These are phyloP conservation scores for Hybos culiciformis DNA, from an alignment of 2,888 invertebrate genomes.

Conservation along the genomic window DNA sequence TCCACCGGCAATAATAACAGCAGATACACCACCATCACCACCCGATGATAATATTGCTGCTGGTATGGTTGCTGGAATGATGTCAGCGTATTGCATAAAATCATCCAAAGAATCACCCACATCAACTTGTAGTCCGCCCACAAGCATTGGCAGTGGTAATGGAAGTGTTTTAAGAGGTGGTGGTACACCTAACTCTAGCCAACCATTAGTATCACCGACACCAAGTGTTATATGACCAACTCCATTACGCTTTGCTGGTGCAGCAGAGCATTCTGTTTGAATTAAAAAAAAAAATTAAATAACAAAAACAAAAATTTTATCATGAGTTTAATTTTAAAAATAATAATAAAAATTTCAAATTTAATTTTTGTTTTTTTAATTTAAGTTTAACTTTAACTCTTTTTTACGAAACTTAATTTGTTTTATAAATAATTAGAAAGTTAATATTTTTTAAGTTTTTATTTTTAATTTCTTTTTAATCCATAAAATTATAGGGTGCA, in stretches of 20 bases:
- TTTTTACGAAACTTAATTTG: not conserved
- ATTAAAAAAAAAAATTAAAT: constrained; percentile 3
- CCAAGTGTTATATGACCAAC: constrained; percentile 37
- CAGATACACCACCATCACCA: constrained; percentile 34
- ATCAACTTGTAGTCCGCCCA: constrained; percentile 2
- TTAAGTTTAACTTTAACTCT: not conserved
- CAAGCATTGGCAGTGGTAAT: constrained; percentile 17
- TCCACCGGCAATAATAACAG: constrained; percentile 29
- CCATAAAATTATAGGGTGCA: not conserved
- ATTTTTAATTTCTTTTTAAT: not conserved
- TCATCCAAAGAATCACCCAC: constrained; percentile 31
- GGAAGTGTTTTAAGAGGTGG: too few species aligned
- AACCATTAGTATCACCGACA: constrained; percentile 24
- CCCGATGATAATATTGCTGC: constrained; percentile 18
- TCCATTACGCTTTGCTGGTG: constrained; percentile 36
- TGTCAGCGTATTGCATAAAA: constrained; percentile 31
- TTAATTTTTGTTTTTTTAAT: not conserved
- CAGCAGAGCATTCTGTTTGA: constrained; percentile 31
- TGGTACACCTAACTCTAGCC: too few species aligned
- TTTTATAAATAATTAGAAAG: not conserved
- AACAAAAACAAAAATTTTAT: not conserved
- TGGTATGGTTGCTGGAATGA: constrained; percentile 16
- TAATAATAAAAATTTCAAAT: not conserved
- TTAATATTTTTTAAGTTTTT: not conserved
- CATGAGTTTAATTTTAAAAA: not conserved